Evolutionary conservation across 2,888 invertebrate genomes (phyloP).

Genomic region (Atrina japonica): DNA sequence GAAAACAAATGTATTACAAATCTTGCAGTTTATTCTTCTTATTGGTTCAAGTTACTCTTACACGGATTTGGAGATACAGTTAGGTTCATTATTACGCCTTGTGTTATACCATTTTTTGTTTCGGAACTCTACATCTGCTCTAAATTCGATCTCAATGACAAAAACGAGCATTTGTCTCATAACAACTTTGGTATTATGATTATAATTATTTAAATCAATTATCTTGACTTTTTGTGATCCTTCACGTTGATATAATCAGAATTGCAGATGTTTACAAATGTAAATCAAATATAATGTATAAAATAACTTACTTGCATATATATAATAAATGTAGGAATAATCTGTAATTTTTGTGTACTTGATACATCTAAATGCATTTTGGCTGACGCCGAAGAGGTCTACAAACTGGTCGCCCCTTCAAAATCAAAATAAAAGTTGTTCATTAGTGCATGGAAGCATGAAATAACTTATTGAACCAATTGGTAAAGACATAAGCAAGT

Average conservation of each 20-base stretch:
- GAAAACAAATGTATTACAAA: background rate
- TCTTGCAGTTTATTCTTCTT: background rate
- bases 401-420: slow-evolving; percentile 33
- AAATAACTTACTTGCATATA: slow-evolving; percentile 33
- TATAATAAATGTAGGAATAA: slow-evolving; percentile 32
- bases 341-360: slow-evolving; percentile 31
- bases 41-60: background rate
- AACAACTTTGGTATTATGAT: too few species aligned
- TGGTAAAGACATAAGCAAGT: too few species aligned
- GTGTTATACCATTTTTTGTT: background rate
- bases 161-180: too few species aligned
- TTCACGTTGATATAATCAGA: background rate
- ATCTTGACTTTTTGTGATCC: background rate
- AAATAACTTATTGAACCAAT: too few species aligned
- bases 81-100: too few species aligned
- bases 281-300: background rate
- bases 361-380: slow-evolving; percentile 40
- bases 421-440: background rate
- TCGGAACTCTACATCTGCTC: too few species aligned
- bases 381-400: slow-evolving; percentile 23
- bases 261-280: background rate
- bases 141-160: too few species aligned
- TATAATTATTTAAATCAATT: too few species aligned
- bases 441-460: too few species aligned
- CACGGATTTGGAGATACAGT: too few species aligned